These are phyloP conservation scores for Dryobotodes eremita DNA, from an alignment of 2,888 invertebrate species.

Conservation along the genomic window DNA sequence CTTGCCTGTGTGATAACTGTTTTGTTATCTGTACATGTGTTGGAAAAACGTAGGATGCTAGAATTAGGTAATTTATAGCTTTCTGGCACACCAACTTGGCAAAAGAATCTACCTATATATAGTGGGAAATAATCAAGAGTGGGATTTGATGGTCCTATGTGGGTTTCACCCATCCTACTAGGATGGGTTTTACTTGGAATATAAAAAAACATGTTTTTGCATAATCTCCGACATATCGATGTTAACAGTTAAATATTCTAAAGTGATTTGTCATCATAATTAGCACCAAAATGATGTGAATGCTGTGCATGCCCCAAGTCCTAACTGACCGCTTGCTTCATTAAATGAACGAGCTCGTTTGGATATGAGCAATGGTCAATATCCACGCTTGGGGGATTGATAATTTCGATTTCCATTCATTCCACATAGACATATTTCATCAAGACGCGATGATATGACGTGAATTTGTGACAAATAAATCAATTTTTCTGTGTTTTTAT, in stretches of 20 bases:
- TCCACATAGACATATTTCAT: too few relatives aligned
- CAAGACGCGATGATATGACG: too few relatives aligned
- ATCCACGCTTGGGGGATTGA: not conserved
- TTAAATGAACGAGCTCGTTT: not conserved
- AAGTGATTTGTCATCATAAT: not conserved
- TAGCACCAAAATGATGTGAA: not conserved
- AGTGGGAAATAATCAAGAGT: constrained; percentile 57
- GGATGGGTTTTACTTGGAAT: not conserved
- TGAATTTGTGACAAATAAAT: not conserved
- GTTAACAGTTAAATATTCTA: not conserved
- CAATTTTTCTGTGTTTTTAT: not conserved
- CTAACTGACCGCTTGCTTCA: not conserved
- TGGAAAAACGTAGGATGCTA: constrained; percentile 71
- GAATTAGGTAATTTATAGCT: constrained; percentile 69
- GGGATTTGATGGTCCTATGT: constrained; percentile 59
- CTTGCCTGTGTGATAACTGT: not conserved
- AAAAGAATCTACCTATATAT: constrained; percentile 56
- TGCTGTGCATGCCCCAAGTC: not conserved
- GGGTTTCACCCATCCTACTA: constrained; percentile 42
- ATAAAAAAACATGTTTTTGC: constrained; percentile 19
- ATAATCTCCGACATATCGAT: not conserved
- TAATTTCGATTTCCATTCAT: not conserved
- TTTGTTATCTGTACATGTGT: constrained; percentile 58
- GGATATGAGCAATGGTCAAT: not conserved
- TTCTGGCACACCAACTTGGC: constrained; percentile 44